Conservation (phyloP, 2,797 vertebrate species). For the Adelosebastes latens region DNA sequence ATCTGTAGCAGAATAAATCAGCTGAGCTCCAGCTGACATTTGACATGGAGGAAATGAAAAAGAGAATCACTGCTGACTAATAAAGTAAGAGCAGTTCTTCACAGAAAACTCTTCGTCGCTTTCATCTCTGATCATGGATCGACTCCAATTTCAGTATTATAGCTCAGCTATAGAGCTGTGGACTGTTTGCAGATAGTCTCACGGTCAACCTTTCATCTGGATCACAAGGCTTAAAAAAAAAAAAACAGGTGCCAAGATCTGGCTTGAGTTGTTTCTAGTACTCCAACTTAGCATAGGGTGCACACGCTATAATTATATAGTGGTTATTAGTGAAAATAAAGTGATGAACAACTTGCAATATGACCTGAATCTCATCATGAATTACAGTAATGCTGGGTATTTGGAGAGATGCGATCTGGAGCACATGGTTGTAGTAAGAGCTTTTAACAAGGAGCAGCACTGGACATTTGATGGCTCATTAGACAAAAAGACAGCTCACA, state of each 20-base stretch:
- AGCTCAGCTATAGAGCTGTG: neutral
- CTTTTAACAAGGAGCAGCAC: neutral
- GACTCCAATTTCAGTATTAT: conserved; percentile 22
- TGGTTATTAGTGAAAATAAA: conserved; percentile 33
- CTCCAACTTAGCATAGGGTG: neutral
- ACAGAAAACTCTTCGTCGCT: conserved; percentile 33
- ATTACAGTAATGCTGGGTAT: neutral
- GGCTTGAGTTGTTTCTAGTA: neutral
- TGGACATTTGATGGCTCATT: neutral
- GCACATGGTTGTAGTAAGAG: neutral
- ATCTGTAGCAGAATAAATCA: conserved; percentile 32
- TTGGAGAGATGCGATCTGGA: neutral
- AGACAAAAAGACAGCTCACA: conserved; percentile 7
- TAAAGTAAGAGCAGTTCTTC: conserved; percentile 9
- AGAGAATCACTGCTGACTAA: conserved; percentile 45
- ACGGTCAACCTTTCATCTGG: conserved; percentile 3
- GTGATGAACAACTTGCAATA: neutral
- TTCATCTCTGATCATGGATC: conserved; percentile 57
- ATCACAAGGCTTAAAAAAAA: neutral
- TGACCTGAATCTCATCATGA: conserved; percentile 12
- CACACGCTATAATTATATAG: neutral
- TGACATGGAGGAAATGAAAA: conserved; percentile 61
- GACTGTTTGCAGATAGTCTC: conserved; percentile 17
- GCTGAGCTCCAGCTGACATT: conserved; percentile 31
- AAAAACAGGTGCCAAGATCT: neutral